Percentiles rank a stretch among this genome's conserved stretches.
Conservation (phyloP, 1,140 invertebrate genomes). For the Drosophila quadrilineata region DNA sequence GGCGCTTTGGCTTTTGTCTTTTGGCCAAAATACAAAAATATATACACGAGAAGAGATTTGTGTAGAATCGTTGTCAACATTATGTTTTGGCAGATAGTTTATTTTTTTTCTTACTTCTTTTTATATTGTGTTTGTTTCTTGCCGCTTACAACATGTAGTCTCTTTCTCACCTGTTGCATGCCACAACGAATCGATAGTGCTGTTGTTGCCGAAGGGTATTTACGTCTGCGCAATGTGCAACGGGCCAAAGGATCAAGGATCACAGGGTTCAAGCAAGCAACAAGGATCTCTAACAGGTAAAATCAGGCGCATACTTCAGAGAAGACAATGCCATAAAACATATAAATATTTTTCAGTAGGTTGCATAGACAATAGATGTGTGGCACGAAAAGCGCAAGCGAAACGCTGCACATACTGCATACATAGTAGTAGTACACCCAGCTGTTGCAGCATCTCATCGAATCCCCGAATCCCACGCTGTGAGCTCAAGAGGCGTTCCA, state of each 20-base stretch:
- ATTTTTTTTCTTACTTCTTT: too few relatives aligned
- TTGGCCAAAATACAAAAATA: slow-evolving; percentile 40
- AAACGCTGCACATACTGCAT: too few relatives aligned
- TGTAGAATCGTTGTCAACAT: slow-evolving; percentile 63
- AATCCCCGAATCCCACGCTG: slow-evolving; percentile 53
- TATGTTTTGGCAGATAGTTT: slow-evolving; percentile 35
- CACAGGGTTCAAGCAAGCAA: too few relatives aligned
- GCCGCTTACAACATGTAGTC: neutral
- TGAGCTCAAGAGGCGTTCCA: slow-evolving; percentile 63
- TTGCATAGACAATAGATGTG: slow-evolving; percentile 28
- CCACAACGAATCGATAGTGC: neutral
- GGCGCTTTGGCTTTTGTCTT: slow-evolving; percentile 69
- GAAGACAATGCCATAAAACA: slow-evolving; percentile 37
- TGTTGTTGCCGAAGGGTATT: slow-evolving; percentile 19
- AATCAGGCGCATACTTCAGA: slow-evolving; percentile 36
- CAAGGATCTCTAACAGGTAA: slow-evolving; percentile 57
- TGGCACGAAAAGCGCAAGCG: slow-evolving; percentile 64
- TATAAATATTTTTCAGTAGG: slow-evolving; percentile 23
- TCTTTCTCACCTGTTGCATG: slow-evolving; percentile 36
- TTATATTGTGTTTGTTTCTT: slow-evolving; percentile 12
- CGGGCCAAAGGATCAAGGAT: too few relatives aligned
- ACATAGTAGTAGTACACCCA: too few relatives aligned
- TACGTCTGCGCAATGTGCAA: slow-evolving; percentile 4
- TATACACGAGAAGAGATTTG: too few relatives aligned
- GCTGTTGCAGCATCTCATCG: slow-evolving; percentile 7